Evolutionary conservation across 2,797 vertebrate species (phyloP).

Genomic region (Microchirus variegatus): DNA sequence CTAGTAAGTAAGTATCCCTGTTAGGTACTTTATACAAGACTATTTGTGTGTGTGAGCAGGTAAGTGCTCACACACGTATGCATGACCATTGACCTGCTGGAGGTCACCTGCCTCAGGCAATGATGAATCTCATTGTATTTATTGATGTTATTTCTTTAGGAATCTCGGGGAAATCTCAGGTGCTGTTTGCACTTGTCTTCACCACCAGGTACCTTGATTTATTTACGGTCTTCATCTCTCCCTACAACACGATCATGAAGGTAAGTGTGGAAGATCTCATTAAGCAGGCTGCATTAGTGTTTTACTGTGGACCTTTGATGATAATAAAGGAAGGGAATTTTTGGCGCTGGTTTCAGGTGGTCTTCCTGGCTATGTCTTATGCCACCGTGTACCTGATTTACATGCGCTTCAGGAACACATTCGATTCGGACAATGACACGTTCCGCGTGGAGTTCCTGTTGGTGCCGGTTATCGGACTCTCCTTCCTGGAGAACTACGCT

Average conservation of each 20-base stretch:
- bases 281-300: too few species aligned
- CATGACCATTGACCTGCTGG: too few species aligned
- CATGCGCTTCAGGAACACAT: constrained; percentile 86
- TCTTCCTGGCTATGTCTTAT: constrained; percentile 91
- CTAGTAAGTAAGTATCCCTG: too few species aligned
- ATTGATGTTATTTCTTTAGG: constrained; percentile 70
- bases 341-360: constrained; percentile 78
- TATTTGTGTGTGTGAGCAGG: too few species aligned
- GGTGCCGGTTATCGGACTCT: constrained; percentile 91
- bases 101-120: too few species aligned
- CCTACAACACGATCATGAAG: constrained; percentile 96
- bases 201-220: constrained; percentile 95
- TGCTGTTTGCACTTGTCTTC: constrained; percentile 94
- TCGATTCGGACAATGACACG: constrained; percentile 89
- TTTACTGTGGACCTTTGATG: background rate
- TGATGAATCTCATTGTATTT: background rate
- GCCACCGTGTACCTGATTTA: constrained; percentile 94
- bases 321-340: background rate
- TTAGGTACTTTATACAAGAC: too few species aligned
- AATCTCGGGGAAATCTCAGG: constrained; percentile 97
- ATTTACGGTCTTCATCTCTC: constrained; percentile 89
- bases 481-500: constrained; percentile 93
- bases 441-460: constrained; percentile 95
- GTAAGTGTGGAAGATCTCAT: constrained; percentile 75
- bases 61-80: too few species aligned